Evolutionary conservation across 2,888 invertebrate genomes (phyloP).

Genomic region (Hermaeophaga mercurialis): DNA sequence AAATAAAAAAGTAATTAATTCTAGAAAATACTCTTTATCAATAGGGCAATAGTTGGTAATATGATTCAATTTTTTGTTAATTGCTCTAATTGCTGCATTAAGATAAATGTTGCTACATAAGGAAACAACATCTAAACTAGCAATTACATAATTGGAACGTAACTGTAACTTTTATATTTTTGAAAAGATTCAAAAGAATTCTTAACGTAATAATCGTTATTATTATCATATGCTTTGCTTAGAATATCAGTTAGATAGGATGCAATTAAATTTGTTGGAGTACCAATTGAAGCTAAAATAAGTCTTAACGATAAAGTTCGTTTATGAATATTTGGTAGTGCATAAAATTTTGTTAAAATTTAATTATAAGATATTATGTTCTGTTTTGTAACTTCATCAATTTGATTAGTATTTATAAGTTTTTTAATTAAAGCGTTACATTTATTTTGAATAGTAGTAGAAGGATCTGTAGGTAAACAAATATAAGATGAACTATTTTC

Average conservation of each 20-base stretch:
- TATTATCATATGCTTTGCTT: constrained; percentile 3
- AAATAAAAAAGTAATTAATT: background rate
- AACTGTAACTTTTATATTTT: background rate
- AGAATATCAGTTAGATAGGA: background rate
- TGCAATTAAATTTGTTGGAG: constrained; percentile 6
- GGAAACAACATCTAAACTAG: constrained; percentile 10
- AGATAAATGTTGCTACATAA: constrained; percentile 11
- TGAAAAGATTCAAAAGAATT: background rate
- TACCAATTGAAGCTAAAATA: constrained; percentile 12
- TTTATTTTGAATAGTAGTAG: background rate
- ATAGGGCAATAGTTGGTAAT: background rate
- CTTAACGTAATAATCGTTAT: constrained; percentile 4
- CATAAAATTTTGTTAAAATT: background rate
- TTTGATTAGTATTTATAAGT: background rate
- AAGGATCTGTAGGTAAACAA: background rate
- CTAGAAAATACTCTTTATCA: background rate
- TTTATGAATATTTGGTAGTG: constrained; percentile 18
- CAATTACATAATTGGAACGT: background rate
- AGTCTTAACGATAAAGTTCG: constrained; percentile 7
- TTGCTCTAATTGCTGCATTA: background rate
- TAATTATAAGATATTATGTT: constrained; percentile 3
- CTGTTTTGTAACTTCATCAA: constrained; percentile 3
- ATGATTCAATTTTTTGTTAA: background rate
- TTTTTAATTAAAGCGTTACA: background rate
- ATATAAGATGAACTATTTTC: background rate